These are phyloP conservation scores for Mormyrops attenuatus DNA, from an alignment of 2,797 vertebrate species.

Conservation along the genomic window DNA sequence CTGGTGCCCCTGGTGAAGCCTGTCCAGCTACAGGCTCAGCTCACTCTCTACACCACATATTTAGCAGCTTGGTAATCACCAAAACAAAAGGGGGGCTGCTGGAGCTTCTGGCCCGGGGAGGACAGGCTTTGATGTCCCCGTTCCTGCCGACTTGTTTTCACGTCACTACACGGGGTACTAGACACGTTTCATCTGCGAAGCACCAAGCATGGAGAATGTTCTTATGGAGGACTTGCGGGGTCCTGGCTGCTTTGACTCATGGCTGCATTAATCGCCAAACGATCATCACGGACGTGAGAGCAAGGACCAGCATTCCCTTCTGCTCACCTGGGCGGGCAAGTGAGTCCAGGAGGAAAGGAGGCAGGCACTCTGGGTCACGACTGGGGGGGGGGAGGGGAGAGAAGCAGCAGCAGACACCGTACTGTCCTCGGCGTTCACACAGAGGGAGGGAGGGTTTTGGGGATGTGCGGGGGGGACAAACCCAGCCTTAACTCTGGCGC, in stretches of 20 bases:
- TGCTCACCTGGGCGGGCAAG: slow-evolving; percentile 21
- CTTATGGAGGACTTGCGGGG: background rate
- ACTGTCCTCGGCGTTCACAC: slow-evolving; percentile 13
- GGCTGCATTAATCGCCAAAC: background rate
- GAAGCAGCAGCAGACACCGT: background rate
- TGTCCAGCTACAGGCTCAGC: background rate
- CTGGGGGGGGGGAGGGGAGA: too few relatives aligned
- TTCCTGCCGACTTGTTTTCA: background rate
- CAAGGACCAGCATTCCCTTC: slow-evolving; percentile 4
- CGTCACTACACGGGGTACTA: background rate
- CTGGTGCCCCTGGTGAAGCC: background rate
- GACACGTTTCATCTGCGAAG: background rate
- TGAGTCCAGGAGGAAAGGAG: slow-evolving; percentile 10
- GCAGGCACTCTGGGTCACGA: background rate
- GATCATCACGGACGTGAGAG: background rate
- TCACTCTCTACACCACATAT: background rate
- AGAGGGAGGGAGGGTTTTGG: background rate
- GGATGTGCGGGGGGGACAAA: background rate
- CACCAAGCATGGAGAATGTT: background rate
- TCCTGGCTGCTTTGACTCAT: background rate
- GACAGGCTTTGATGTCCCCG: background rate
- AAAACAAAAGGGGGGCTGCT: background rate
- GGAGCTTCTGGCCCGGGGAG: background rate
- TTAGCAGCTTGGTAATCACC: background rate
- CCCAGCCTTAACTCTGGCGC: background rate